Percentiles rank a stretch among this genome's conserved stretches.
Conservation (phyloP, 2,888 invertebrate genomes). For the Buathra laborator region DNA sequence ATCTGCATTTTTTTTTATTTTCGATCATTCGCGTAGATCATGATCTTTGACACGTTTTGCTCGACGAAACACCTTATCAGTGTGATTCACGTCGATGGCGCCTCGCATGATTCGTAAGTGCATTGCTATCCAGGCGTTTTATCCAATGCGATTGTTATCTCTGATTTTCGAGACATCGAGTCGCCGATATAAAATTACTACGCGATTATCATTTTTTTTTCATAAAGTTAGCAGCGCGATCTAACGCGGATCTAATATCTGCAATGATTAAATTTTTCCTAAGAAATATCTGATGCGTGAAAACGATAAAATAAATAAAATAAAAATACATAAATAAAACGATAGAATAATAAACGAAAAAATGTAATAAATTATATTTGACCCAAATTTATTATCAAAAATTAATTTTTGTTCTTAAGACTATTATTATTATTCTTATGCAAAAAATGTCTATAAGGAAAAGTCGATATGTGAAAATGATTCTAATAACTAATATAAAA, state of each 20-base stretch:
- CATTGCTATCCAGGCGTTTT: conserved; percentile 31
- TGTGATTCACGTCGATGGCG: conserved; percentile 68
- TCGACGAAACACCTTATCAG: conserved; percentile 63
- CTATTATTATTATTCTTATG: no score
- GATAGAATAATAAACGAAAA: no score
- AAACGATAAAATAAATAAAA: not conserved
- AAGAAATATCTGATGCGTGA: not conserved
- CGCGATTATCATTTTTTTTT: not conserved
- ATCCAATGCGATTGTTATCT: conserved; percentile 37
- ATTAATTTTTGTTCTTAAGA: no score
- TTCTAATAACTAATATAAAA: no score
- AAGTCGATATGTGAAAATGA: not conserved
- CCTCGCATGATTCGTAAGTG: conserved; percentile 62
- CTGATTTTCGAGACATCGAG: conserved; percentile 18
- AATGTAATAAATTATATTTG: no score
- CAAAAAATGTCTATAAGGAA: not conserved
- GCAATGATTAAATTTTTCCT: not conserved
- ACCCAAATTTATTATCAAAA: no score
- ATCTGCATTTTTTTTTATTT: conserved; percentile 3
- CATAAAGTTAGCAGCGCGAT: not conserved
- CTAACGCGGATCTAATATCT: no score
- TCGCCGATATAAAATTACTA: conserved; percentile 33
- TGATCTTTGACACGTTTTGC: conserved; percentile 54
- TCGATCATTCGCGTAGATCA: conserved; percentile 65
- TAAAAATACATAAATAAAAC: no score